Percentiles rank a stretch among this genome's conserved stretches.
These are phyloP conservation scores for Manduca sexta DNA, from an alignment of 1,140 invertebrate genomes.

Conservation along the genomic window DNA sequence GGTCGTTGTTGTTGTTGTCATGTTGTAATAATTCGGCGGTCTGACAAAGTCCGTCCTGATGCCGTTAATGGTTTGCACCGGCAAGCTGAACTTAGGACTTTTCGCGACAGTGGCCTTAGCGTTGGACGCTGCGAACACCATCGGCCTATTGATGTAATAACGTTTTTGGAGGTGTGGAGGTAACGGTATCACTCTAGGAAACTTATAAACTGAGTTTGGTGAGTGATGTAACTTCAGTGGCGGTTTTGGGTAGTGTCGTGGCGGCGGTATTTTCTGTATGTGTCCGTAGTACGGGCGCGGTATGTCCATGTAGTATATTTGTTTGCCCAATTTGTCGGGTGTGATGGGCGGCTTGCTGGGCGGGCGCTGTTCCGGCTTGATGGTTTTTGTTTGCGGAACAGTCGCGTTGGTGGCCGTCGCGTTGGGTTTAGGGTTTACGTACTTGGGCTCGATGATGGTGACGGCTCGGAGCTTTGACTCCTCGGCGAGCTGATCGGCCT, in stretches of 20 bases:
- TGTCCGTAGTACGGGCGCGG: slow-evolving; percentile 36
- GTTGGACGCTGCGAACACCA: no score
- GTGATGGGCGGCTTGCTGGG: slow-evolving; percentile 56
- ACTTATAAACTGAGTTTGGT: slow-evolving; percentile 47
- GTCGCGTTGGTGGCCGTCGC: slow-evolving; percentile 15
- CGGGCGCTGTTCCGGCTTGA: slow-evolving; percentile 40
- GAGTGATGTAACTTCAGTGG: slow-evolving; percentile 26
- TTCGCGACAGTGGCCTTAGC: slow-evolving; percentile 27
- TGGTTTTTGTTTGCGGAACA: slow-evolving; percentile 13
- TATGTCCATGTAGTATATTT: slow-evolving; percentile 31
- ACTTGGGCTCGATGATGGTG: slow-evolving; percentile 44
- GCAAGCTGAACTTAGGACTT: slow-evolving; percentile 52
- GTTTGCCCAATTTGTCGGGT: slow-evolving; percentile 32
- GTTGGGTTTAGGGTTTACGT: slow-evolving; percentile 27
- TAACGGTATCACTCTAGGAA: slow-evolving; percentile 46
- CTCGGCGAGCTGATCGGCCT: slow-evolving; percentile 47
- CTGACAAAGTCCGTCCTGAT: slow-evolving; percentile 46
- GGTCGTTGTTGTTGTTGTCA: slow-evolving; percentile 30
- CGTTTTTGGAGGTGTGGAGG: slow-evolving; percentile 22
- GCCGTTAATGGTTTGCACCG: slow-evolving; percentile 56
- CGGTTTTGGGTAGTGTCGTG: slow-evolving; percentile 31
- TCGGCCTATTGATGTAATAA: slow-evolving; percentile 29
- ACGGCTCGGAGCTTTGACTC: slow-evolving; percentile 46
- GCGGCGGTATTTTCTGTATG: slow-evolving; percentile 25
- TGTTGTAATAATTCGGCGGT: slow-evolving; percentile 35